Percentiles rank a stretch among this genome's conserved stretches.
Conservation (phyloP, 2,113 vertebrate species). For the Pan troglodytes region NHGRI_mPanTro3-v2.1_pri NC_072411.2:139146001-139146500, state of each 20-base stretch:
- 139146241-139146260: not conserved
- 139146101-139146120: not conserved
- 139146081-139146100: accelerated
- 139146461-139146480: not conserved
- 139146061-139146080: not conserved
- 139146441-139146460: not conserved
- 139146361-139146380: no score
- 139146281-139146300: no score
- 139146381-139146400: not conserved
- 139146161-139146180: no score
- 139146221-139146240: not conserved
- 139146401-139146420: not conserved
- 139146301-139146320: no score
- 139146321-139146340: not conserved
- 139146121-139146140: accelerated
- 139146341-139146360: not conserved
- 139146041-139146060: accelerated
- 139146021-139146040: accelerated
- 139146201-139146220: accelerated
- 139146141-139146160: not conserved
- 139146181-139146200: accelerated
- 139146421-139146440: not conserved
- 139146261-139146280: accelerated
- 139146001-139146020: accelerated
- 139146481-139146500: no score